phyloP scores from a whole-genome alignment of 2,888 invertebrate genomes.

The Pocota personata region DNA sequence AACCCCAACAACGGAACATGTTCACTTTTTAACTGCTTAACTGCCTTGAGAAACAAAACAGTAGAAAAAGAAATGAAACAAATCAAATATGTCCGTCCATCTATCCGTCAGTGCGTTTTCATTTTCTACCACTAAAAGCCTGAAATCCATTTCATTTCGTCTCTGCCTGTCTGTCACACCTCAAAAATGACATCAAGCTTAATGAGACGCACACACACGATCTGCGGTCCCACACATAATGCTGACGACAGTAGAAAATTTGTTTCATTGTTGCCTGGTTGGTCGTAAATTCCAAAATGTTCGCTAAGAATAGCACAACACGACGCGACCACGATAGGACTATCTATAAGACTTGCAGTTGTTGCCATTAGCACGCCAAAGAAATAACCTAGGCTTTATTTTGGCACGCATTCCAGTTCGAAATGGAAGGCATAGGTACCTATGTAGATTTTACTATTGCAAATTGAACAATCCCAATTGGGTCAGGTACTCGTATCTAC shows the following conservation, averaged over 20 bases:
- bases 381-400: background rate
- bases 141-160: slow-evolving; percentile 54
- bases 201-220: slow-evolving; percentile 14
- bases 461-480: background rate
- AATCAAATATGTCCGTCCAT: slow-evolving; percentile 25
- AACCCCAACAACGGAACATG: slow-evolving; percentile 22
- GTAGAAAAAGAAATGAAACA: slow-evolving; percentile 10
- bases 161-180: slow-evolving; percentile 50
- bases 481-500: background rate
- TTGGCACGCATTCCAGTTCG: slow-evolving; percentile 8
- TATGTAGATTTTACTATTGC: background rate
- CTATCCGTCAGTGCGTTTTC: slow-evolving; percentile 43
- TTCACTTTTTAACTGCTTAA: slow-evolving; percentile 3
- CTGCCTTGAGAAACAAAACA: slow-evolving; percentile 9
- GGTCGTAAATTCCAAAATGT: slow-evolving; percentile 48
- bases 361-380: slow-evolving; percentile 1
- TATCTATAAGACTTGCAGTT: background rate
- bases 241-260: slow-evolving; percentile 23
- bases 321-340: background rate
- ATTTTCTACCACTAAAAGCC: slow-evolving; percentile 53
- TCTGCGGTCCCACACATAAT: background rate
- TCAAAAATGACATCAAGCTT: slow-evolving; percentile 35
- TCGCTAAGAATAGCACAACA: slow-evolving; percentile 35
- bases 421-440: background rate
- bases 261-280: slow-evolving; percentile 2